Conservation (phyloP, 2,888 invertebrate species). For the Agrotis segetum region DNA sequence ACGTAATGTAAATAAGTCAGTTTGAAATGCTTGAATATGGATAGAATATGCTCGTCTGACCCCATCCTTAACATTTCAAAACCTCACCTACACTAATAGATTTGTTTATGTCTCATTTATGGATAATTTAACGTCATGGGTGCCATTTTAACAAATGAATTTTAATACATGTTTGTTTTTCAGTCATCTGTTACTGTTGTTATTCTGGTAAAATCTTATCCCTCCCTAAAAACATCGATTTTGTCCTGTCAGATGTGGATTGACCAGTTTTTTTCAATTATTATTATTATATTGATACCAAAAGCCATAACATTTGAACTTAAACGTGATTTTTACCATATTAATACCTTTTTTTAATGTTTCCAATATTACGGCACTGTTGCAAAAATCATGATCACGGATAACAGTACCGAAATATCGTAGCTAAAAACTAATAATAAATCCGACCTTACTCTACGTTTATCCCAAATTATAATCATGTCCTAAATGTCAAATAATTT, state of each 20-base stretch:
- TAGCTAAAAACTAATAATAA: too few relatives aligned
- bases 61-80: background rate
- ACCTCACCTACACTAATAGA: background rate
- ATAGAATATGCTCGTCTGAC: constrained; percentile 7
- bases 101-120: background rate
- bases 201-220: constrained; percentile 4
- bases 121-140: constrained; percentile 1
- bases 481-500: too few relatives aligned
- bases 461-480: too few relatives aligned
- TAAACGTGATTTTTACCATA: too few relatives aligned
- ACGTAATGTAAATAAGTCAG: background rate
- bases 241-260: constrained; percentile 1
- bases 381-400: too few relatives aligned
- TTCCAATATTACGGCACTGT: too few relatives aligned
- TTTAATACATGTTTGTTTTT: background rate
- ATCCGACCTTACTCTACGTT: too few relatives aligned
- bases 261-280: background rate
- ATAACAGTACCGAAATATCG: too few relatives aligned
- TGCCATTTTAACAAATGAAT: constrained; percentile 29
- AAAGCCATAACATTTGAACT: too few relatives aligned
- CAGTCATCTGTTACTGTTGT: background rate
- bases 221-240: background rate
- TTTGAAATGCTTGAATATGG: background rate
- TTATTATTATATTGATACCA: too few relatives aligned
- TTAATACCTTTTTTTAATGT: too few relatives aligned